Percentiles rank a stretch among this genome's conserved stretches.
phyloP scores from a whole-genome alignment of 2,888 invertebrate genomes.

The Eilema caniola region DNA sequence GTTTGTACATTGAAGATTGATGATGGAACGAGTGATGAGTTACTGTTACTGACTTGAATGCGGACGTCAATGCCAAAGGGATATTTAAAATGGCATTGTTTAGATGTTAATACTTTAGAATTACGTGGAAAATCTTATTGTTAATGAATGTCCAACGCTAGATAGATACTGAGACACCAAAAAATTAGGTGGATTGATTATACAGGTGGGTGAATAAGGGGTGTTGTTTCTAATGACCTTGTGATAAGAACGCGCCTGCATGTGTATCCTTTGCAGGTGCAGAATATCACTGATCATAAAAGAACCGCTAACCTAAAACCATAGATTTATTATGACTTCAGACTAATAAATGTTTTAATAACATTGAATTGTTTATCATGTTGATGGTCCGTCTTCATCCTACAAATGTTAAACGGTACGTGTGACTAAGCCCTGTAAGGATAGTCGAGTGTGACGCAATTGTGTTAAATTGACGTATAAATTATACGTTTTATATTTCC shows the following conservation, averaged over 20 bases:
- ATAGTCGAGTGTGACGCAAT: background rate
- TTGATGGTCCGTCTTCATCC: background rate
- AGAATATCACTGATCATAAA: background rate
- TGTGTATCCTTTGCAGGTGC: background rate
- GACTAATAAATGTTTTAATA: background rate
- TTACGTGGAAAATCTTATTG: constrained; percentile 52
- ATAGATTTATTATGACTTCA: constrained; percentile 15
- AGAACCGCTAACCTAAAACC: background rate
- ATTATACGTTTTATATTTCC: background rate
- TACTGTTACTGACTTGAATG: constrained; percentile 56
- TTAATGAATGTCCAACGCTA: constrained; percentile 58
- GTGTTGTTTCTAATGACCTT: background rate
- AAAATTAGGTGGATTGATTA: constrained; percentile 25
- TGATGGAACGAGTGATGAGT: constrained; percentile 56
- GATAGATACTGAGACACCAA: constrained; percentile 64
- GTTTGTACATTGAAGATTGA: constrained; percentile 64
- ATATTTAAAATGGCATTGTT: constrained; percentile 55
- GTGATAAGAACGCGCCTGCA: background rate
- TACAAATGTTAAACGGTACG: background rate
- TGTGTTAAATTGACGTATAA: background rate
- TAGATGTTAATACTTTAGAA: constrained; percentile 53
- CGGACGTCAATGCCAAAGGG: constrained; percentile 59
- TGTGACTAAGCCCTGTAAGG: background rate
- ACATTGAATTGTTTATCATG: background rate
- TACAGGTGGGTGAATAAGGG: constrained; percentile 12